Evolutionary conservation across 2,113 vertebrate genomes (phyloP).

Genomic region (Lathamus discolor): DNA sequence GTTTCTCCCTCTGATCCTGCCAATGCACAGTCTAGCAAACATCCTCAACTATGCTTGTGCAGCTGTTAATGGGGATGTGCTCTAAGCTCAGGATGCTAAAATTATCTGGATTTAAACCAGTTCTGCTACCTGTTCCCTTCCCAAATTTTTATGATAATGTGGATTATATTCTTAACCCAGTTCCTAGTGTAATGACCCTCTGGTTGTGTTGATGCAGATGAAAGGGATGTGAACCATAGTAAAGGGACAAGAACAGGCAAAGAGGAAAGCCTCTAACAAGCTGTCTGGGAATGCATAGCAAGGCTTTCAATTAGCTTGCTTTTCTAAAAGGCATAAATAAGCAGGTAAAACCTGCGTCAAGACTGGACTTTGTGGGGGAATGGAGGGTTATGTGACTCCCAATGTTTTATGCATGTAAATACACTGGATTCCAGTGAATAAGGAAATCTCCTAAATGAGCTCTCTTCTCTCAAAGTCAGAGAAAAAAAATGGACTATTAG

Average conservation of each 20-base stretch:
- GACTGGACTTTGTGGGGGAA: background rate
- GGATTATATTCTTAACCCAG: background rate
- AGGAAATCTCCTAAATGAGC: background rate
- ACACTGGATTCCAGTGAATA: background rate
- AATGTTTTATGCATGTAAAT: background rate
- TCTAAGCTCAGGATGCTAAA: background rate
- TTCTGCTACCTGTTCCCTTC: background rate
- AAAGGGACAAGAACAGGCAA: background rate
- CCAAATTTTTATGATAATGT: background rate
- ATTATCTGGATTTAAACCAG: background rate
- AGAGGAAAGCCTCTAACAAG: background rate
- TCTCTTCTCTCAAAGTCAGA: background rate
- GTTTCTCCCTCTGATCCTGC: background rate
- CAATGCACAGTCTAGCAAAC: background rate
- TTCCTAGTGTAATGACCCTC: background rate
- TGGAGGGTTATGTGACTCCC: background rate
- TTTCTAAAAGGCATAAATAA: background rate
- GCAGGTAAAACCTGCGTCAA: background rate
- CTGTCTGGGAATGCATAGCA: too few relatives aligned
- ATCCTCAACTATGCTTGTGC: background rate
- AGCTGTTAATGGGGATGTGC: background rate
- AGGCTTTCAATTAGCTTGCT: background rate
- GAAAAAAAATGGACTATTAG: background rate
- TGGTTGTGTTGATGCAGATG: background rate
- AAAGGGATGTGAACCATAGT: background rate